Evolutionary conservation across 2,888 invertebrate species (phyloP), one percentile per base, ranked within the genome.

Genomic region (Trichopria drosophilae): DNA sequence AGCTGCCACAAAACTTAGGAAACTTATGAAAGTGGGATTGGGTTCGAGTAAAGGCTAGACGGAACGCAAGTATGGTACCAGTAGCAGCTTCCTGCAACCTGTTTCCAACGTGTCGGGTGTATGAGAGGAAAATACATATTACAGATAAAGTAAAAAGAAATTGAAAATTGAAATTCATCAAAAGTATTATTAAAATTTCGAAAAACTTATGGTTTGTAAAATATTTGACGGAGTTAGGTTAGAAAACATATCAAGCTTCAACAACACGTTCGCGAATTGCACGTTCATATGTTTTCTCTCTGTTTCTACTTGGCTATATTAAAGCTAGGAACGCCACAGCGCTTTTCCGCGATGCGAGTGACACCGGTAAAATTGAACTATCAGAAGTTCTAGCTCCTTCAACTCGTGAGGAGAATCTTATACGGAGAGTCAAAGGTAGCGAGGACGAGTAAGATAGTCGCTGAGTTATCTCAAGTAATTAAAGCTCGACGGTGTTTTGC

Each of bases 21-120:
- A 69, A 71, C 67, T 72, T 68, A 69, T 68, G 66, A 66, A 70
- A 72, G 66, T 67, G 54, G 66, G 57, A 70, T 71, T 68, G 68
- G 63, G 59, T 62, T 63, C 58, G 64, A 64, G 56, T 57, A 60
- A 48, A 59, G 53, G 40, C 24, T 40, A 41, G 54, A 28, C 26
- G 40, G 53, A 51, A 48, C 58, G 53, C 35, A 32, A 47, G 53
- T 55, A n/a, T n/a, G n/a, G n/a, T n/a, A n/a, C n/a, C n/a, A 43
- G 48, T 51, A 51, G 52, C 44, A 47, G 44, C 46, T 57, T 59
- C 40, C 51, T 46, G 20, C 29, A 44, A 49, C 39, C 34, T 32
- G 12, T 12, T 16, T 20, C 32, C 28, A 22, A 43, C 37, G 32
- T 50, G 31, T 23, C 34, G 32, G 26, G 18, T 32, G 13, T 20